Base-by-base conservation (phyloP, 2,797 vertebrate genomes). In the Hyperoplus lanceolatus region DNA sequence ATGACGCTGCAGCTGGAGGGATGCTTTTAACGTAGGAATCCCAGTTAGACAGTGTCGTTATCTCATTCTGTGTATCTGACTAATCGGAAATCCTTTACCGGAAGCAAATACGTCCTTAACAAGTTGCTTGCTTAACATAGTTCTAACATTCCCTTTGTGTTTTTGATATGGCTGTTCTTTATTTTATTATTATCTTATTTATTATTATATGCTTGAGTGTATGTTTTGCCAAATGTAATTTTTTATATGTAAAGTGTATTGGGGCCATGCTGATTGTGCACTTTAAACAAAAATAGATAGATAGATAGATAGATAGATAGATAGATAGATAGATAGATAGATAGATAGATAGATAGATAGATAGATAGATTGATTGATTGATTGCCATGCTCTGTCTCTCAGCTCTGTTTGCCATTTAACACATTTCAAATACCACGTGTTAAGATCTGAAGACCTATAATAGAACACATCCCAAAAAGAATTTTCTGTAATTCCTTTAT, bases 21-120 rank as follows among this genome's bases (percentile, higher is more conserved):
- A 68, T 49, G 75, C 51, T 57, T 62, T 69, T 16, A 59, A 73
- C 9, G 16, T 6, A 60, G 66, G 21, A 70, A 79, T 68, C n/a
- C 50, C 59, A 38, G 50, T 42, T 10, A 69, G 14, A 59, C 45
- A 13, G 3, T 0, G 10, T 49, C 53, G 73, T 65, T 69, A 57
- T 75, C 64, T 57, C n/a, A 10, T 29, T 79, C 51, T 77, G 43
- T 39, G n/a, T 45, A 36, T 51, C 46, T 90, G 89, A 91, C 70
- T 79, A 72, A 90, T 83, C 38, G 7, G 73, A 87, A 85, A 86
- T 80, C 59, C 67, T 90, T 66, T 70, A 6, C 46, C 70, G 12
- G 65, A 81, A 79, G 56, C 11, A 3, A 5, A 61, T 38, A 2
- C 48, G 29, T 29, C 29, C 66, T 50, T 56, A 3, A 57, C 39